These are phyloP conservation scores for Neuroterus valhalla DNA, from an alignment of 1,140 invertebrate species.

Conservation along the genomic window DNA sequence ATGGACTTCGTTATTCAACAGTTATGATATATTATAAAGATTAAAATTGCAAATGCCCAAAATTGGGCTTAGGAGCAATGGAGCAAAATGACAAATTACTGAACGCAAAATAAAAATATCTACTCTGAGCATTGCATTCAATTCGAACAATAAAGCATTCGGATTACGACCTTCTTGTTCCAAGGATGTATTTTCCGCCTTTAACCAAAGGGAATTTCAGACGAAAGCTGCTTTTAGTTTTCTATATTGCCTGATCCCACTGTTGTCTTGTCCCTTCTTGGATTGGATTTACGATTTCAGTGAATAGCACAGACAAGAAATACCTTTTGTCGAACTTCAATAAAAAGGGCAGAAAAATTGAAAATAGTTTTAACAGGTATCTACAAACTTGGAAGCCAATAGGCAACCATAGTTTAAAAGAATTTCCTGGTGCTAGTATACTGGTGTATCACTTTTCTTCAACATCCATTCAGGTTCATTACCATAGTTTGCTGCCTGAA, in stretches of 20 bases:
- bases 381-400: too few species aligned
- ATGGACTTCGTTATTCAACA: too few species aligned
- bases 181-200: constrained; percentile 16
- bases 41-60: not conserved
- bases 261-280: not conserved
- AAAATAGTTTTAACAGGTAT: not conserved
- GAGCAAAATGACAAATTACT: not conserved
- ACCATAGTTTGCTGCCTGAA: constrained; percentile 1
- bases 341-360: not conserved
- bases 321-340: not conserved
- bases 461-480: not conserved
- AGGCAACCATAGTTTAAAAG: too few species aligned
- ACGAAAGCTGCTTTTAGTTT: constrained; percentile 26
- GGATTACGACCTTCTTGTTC: constrained; percentile 8
- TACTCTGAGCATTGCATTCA: not conserved
- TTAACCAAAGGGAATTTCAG: not conserved
- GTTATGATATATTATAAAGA: too few species aligned
- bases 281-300: constrained; percentile 5
- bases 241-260: not conserved
- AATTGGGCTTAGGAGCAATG: not conserved
- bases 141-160: constrained; percentile 9
- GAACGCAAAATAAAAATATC: constrained; percentile 11
- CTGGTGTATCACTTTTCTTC: constrained; percentile 1
- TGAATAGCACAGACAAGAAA: not conserved
- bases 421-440: too few species aligned